Base-by-base conservation (phyloP, 1,140 invertebrate species). In the Hyposmocoma kahamanoa region DNA sequence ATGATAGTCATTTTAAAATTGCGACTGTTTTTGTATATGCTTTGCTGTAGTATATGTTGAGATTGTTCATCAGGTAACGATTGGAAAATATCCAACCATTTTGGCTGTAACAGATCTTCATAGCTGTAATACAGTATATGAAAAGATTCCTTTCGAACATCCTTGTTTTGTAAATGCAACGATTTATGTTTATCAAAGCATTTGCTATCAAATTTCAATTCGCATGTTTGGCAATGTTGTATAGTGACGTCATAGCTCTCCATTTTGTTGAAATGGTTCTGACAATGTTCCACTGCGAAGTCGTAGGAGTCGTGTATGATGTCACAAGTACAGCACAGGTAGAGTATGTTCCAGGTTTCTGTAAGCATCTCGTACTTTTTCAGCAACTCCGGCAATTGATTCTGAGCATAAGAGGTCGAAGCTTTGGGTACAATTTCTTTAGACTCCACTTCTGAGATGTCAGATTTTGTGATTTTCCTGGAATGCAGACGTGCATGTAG, bases 261-360 rank as follows among this genome's bases (percentile, higher is more conserved):
- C 26, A 58, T 47, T 9, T 53, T 42, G 10, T 44, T 34, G 24
- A 36, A 36, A 18, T 59, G 63, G n/a, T 42, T 48, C 24, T 62
- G 59, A 8, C 53, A 41, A 34, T 66, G 63, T 3, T 30, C 51
- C 0, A 62, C 52, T 0, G 50, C 59, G 0, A 46, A 18, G 24
- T 66, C 56, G 22, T 66, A 66, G 0, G 39, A 44, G 13, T 55
- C 54, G 0, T 46, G 50, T 0, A 52, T 43, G 0, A 55, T 17
- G 0, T 57, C 47, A 32, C 63, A 66, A 1, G 20, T 22, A 5
- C 3, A 20, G 34, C 63, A 66, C 4, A 42, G 13, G 19, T 43
- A 66, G 0, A 62, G 22, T 0, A 66, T 53, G 11, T 66, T 57
- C 56, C 56, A 62, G 3, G 44, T 53, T 3, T 15, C 17, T 0